Evolutionary conservation across 2,113 vertebrate species (phyloP), one percentile per base, ranked within the genome.

Genomic region (Zapus hudsonius): DNA sequence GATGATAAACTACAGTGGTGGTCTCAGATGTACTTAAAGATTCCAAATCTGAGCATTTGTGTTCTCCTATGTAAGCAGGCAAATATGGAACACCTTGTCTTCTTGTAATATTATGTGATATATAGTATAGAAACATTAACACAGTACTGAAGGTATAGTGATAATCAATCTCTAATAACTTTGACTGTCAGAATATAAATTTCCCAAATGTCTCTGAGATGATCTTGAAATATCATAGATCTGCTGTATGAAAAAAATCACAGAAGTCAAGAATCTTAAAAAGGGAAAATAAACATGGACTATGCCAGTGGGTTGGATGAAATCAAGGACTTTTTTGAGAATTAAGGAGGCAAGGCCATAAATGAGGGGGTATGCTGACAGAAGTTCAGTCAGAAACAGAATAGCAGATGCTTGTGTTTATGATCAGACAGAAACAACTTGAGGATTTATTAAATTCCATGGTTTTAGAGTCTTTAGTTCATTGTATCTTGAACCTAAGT

Each of bases 161-260:
- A 23, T 55, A 0, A 5, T 44, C 47, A 73, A 6, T 69, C 22
- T n/a, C 55, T 47, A 87, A 1, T 36, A 47, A 57, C 6, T 25
- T 11, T 87, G 38, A 8, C 10, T 16, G n/a, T n/a, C 3, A 29
- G n/a, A 87, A 66, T 15, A 15, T 36, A 55, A 84, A 31, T 22
- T 47, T 75, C 47, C 15, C 7, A 3, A 44, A 7, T 1, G 6
- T 31, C 3, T 0, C 9, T 5, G 25, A 6, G 11, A 38, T 42
- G 11, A 40, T 8, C 11, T 3, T 9, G 3, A 20, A 47, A 69
- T 11, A 27, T 33, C 40, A 10, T 69, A 25, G 17, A 31, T 67
- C 31, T n/a, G 10, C 25, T 33, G 44, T 20, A n/a, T 72, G 61
- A n/a, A 8, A 2, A n/a, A 87, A 93, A 73, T 31, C 19, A 27